Percentiles rank a stretch among this genome's conserved stretches.
phyloP scores from a whole-genome alignment of 2,113 vertebrate genomes.

The Pandion haliaetus region DNA sequence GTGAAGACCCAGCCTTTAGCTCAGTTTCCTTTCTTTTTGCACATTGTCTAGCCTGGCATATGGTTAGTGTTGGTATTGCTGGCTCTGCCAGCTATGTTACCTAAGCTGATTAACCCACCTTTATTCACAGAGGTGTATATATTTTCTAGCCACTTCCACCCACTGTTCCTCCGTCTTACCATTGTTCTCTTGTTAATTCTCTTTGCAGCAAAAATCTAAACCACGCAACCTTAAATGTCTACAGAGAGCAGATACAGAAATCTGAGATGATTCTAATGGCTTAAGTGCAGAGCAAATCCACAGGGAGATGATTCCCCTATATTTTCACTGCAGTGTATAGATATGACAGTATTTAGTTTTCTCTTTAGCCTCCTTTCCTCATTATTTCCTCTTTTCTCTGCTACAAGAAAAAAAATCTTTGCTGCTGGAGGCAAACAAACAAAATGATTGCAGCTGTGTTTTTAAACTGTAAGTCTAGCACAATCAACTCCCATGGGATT shows the following conservation, averaged over 20 bases:
- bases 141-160: background rate
- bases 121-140: background rate
- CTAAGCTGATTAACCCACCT: background rate
- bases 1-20: background rate
- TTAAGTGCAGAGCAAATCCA: background rate
- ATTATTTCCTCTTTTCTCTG: background rate
- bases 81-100: background rate
- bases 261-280: background rate
- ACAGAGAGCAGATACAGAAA: background rate
- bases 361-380: background rate
- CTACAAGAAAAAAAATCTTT: background rate
- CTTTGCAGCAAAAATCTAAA: background rate
- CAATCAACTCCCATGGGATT: background rate
- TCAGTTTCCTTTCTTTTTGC: background rate
- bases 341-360: background rate
- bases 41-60: background rate
- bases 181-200: background rate
- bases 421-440: background rate
- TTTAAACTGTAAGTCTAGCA: background rate
- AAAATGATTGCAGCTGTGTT: background rate
- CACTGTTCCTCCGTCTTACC: background rate
- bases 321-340: background rate
- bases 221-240: background rate
- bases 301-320: background rate
- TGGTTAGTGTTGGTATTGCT: background rate